phyloP scores from a whole-genome alignment of 35 echinoderm and acorn worm genomes.

The Holothuria glaberrima region DNA sequence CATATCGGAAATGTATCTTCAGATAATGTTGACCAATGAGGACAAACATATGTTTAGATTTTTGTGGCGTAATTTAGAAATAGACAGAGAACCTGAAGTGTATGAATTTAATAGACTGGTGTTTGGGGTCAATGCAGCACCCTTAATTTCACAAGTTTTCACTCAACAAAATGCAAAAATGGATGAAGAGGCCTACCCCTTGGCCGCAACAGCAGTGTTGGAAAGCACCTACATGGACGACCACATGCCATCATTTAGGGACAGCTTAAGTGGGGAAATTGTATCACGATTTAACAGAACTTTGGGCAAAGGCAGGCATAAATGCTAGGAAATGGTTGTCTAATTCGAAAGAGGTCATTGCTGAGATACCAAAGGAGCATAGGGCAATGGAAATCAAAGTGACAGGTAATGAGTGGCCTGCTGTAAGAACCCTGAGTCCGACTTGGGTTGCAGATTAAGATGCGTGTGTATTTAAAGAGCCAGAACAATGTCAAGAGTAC shows the following conservation, averaged over 20 bases:
- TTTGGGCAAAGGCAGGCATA: slow-evolving; percentile 48
- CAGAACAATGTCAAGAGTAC: neutral
- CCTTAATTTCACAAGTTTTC: slow-evolving; percentile 25
- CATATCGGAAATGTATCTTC: too few relatives aligned
- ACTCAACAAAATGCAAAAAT: slow-evolving; percentile 27
- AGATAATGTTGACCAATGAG: too few relatives aligned
- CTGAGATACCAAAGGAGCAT: slow-evolving; percentile 25
- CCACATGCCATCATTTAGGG: slow-evolving; percentile 19
- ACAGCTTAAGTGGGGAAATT: too few relatives aligned
- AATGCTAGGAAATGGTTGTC: slow-evolving; percentile 52
- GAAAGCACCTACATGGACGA: slow-evolving; percentile 52
- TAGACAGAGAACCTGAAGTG: neutral
- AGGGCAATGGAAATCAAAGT: slow-evolving; percentile 39
- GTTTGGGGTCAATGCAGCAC: slow-evolving; percentile 45
- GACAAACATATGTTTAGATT: too few relatives aligned
- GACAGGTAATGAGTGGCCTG: slow-evolving; percentile 20
- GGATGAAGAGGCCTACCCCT: neutral
- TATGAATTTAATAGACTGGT: slow-evolving; percentile 45
- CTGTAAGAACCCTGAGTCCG: slow-evolving; percentile 39
- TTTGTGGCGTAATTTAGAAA: neutral
- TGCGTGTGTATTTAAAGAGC: neutral
- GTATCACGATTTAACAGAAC: slow-evolving; percentile 18
- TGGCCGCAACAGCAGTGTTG: slow-evolving; percentile 31
- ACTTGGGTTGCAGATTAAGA: slow-evolving; percentile 47
- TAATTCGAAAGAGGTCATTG: slow-evolving; percentile 30